Percentiles rank a stretch among this genome's conserved stretches.
Conservation (phyloP, 1,140 invertebrate genomes). For the Eriosoma lanigerum region DNA sequence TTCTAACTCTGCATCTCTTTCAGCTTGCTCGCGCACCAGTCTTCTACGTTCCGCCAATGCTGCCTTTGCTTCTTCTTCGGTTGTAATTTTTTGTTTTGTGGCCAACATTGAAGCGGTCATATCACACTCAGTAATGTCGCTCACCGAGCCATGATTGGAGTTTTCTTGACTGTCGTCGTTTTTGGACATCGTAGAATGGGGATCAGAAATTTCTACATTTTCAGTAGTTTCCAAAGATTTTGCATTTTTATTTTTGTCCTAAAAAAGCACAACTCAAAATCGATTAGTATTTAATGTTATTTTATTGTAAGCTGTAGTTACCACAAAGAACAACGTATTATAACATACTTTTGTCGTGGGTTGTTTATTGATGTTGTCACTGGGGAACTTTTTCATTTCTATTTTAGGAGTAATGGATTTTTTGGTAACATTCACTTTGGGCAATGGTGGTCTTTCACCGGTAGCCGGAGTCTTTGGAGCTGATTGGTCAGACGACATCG, state of each 20-base stretch:
- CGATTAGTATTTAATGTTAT: neutral
- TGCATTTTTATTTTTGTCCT: slow-evolving; percentile 42
- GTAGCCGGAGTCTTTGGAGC: slow-evolving; percentile 32
- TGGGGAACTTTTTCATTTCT: slow-evolving; percentile 35
- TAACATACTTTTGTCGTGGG: neutral
- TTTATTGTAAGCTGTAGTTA: no score
- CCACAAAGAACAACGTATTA: no score
- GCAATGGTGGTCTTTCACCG: slow-evolving; percentile 53
- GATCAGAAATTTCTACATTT: slow-evolving; percentile 49
- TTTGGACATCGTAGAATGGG: neutral
- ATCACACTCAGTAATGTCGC: slow-evolving; percentile 55
- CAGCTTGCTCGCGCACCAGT: slow-evolving; percentile 80
- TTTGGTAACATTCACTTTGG: slow-evolving; percentile 54
- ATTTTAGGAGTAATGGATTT: slow-evolving; percentile 49
- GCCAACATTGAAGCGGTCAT: slow-evolving; percentile 55
- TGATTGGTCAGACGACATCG: slow-evolving; percentile 57
- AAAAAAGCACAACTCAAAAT: neutral
- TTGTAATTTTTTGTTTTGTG: slow-evolving; percentile 65
- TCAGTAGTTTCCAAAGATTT: slow-evolving; percentile 45
- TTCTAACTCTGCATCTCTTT: slow-evolving; percentile 80
- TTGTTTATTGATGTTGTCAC: slow-evolving; percentile 5
- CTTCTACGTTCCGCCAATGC: slow-evolving; percentile 81
- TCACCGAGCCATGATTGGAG: slow-evolving; percentile 48
- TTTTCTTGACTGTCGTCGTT: slow-evolving; percentile 24
- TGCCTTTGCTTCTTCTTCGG: slow-evolving; percentile 86